Base-by-base conservation (phyloP, 1,140 invertebrate genomes). In the Caenorhabditis brenneri region DNA sequence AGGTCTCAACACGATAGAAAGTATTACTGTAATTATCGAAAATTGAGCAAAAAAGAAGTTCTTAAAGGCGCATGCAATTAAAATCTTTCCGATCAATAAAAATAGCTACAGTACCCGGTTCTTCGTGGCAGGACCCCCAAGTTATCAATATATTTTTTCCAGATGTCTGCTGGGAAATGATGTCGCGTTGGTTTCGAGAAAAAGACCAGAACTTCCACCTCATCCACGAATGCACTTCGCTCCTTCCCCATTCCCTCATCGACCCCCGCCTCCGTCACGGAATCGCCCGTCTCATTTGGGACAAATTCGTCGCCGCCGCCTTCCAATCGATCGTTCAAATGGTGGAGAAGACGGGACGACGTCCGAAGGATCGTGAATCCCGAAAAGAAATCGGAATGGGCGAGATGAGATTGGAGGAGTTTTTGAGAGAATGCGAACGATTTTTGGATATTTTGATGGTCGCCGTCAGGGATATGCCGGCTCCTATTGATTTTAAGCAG, bases 231-330 rank as follows among this genome's bases (percentile, higher is more conserved):
- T 58, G 79, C 51, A 80, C 51, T 16, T 10, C 79, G 9, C 48
- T 53, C 12, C 51, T 80, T 15, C 79, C 31, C 10, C 5, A 51
- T 15, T 51, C 48, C 2, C 19, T 80, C 22, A 16, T 53, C 19
- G 51, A 80, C 31, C 79, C 51, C 24, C 69, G 82, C 22, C 82
- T 83, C 16, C 82, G 82, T 55, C 82, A 83, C 51, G 82, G 82
- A 55, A 65, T 83, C 12, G 74, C 82, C 22, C 60, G 65, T 33
- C 69, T 83, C 12, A 49, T 83, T n/a, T 83, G 82, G 82, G 82
- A 83, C 24, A 83, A 83, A 49, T 83, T 83, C 49, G 15, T 83
- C 3, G 31, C 12, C 16, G 48, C 42, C 33, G 49, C 46, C 0
- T 48, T 83, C 48, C 69, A 83, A 24, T 24, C 69, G 0, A 31